phyloP scores from a whole-genome alignment of 64 coral and sea anemone species.

The Pocillopora damicornis region DNA sequence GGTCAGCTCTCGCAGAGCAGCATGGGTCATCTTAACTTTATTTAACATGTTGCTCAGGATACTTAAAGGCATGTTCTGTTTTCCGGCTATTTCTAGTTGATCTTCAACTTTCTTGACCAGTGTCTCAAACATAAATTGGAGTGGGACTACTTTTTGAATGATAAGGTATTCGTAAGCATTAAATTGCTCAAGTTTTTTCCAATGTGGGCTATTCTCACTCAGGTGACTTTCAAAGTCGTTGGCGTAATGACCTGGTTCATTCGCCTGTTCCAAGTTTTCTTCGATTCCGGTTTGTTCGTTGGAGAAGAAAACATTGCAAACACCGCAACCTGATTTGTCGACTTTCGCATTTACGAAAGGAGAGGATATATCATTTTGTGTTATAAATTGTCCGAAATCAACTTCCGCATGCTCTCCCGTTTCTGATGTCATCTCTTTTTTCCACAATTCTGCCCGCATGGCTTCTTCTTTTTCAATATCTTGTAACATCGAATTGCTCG shows the following conservation, averaged over 20 bases:
- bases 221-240: neutral
- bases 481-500: neutral
- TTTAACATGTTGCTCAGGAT: neutral
- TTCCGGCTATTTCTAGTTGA: neutral
- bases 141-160: neutral
- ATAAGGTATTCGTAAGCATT: neutral
- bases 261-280: neutral
- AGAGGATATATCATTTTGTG: neutral
- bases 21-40: neutral
- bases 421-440: neutral
- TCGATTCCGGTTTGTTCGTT: neutral
- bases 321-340: neutral
- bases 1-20: neutral
- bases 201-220: neutral
- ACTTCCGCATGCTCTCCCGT: neutral
- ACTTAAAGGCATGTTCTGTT: neutral
- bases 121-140: neutral
- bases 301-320: neutral
- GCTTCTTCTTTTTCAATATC: slow-evolving; percentile 8
- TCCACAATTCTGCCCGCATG: neutral
- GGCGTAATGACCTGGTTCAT: neutral
- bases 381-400: neutral
- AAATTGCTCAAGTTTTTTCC: neutral
- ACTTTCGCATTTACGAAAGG: neutral
- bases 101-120: neutral